A percentile compares a stretch with the other conserved stretches of the same genome.
These are phyloP conservation scores for Eulemur rufifrons DNA, from an alignment of 2,113 vertebrate genomes.

Conservation along the genomic window DNA sequence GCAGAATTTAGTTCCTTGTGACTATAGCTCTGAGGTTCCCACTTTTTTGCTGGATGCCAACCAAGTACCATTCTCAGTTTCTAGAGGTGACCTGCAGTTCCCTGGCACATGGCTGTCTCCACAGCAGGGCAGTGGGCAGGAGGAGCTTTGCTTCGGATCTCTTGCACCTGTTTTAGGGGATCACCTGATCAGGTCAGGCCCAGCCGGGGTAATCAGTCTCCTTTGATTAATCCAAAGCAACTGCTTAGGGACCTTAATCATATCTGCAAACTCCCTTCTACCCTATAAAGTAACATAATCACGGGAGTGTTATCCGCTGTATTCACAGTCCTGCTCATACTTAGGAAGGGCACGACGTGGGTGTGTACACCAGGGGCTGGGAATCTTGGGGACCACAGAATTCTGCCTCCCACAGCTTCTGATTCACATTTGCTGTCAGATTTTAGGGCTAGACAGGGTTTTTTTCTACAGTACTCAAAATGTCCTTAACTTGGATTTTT, in stretches of 20 bases:
- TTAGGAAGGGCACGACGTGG: not conserved
- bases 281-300: not conserved
- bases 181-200: not conserved
- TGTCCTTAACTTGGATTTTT: constrained; percentile 47
- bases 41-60: not conserved
- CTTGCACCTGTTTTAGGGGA: not conserved
- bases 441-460: not conserved
- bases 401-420: not conserved
- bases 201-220: not conserved
- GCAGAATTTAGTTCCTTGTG: not conserved
- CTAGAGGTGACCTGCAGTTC: not conserved
- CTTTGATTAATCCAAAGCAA: not conserved
- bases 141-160: too few species aligned
- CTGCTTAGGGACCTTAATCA: not conserved
- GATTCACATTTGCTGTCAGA: not conserved
- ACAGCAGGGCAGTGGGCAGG: too few species aligned
- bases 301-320: not conserved
- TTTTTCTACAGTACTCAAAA: not conserved
- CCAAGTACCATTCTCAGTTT: not conserved
- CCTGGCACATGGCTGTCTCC: not conserved
- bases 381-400: not conserved
- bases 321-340: too few species aligned
- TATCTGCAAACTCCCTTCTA: not conserved
- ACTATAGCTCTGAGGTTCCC: not conserved
- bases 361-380: rapidly evolving